Percentiles rank a stretch among this genome's conserved stretches.
Conservation (phyloP, 2,113 vertebrate genomes). For the Clarias gariepinus region DNA sequence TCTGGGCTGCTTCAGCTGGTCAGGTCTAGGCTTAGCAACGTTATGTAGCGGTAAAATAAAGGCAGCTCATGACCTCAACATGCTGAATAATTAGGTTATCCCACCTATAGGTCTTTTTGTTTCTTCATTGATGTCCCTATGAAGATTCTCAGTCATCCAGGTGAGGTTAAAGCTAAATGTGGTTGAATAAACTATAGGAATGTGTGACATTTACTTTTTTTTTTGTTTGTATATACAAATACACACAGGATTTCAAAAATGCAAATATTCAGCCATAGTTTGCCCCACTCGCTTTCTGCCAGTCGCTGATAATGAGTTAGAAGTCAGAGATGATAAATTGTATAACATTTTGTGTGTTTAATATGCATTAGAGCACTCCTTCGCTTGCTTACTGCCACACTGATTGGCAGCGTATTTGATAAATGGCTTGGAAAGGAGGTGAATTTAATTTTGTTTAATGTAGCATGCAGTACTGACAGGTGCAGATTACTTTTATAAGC, state of each 20-base stretch:
- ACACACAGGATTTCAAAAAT: not conserved
- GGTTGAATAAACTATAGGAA: not conserved
- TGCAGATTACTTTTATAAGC: constrained; percentile 37
- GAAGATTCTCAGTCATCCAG: too few relatives aligned
- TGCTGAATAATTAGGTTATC: too few relatives aligned
- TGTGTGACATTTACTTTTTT: too few relatives aligned
- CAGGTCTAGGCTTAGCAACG: too few relatives aligned
- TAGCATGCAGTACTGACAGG: constrained; percentile 25
- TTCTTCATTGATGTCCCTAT: too few relatives aligned
- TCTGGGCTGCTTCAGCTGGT: too few relatives aligned
- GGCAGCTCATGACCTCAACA: too few relatives aligned
- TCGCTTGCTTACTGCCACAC: constrained; percentile 7
- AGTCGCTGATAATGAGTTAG: constrained; percentile 1
- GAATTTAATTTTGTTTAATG: constrained; percentile 43
- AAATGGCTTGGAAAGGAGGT: constrained; percentile 14
- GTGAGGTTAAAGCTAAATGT: too few relatives aligned
- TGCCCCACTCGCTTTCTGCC: constrained; percentile 6
- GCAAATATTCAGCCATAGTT: constrained; percentile 20
- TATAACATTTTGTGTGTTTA: constrained; percentile 2
- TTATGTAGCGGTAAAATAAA: too few relatives aligned
- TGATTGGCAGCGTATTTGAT: constrained; percentile 26
- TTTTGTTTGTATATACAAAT: not conserved
- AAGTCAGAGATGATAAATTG: constrained; percentile 19
- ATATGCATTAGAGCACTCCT: not conserved
- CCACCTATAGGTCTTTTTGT: too few relatives aligned